Conservation (phyloP, 1,140 invertebrate species). For the Mesaphorura yosii region DNA sequence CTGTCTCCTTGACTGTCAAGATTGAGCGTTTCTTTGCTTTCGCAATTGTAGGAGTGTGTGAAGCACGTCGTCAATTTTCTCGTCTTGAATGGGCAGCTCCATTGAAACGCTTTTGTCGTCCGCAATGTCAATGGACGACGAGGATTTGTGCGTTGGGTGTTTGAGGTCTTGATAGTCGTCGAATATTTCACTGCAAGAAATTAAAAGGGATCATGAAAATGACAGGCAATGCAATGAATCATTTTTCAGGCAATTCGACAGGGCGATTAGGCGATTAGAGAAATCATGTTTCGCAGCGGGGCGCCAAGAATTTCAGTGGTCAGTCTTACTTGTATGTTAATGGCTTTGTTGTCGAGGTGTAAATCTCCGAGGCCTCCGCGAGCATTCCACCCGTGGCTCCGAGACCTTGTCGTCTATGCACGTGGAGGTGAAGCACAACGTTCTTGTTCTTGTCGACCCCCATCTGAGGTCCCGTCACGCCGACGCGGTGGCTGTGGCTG, state of each 20-base stretch:
- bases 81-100: conserved; percentile 28
- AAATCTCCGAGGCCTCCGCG: conserved; percentile 15
- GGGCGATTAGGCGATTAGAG: too few relatives aligned
- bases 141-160: conserved; percentile 5
- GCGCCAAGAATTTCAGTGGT: too few relatives aligned
- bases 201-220: conserved; percentile 1
- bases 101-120: conserved; percentile 27
- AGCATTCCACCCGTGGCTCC: conserved; percentile 14
- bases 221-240: conserved; percentile 5
- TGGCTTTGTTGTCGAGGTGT: conserved; percentile 23
- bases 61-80: conserved; percentile 29
- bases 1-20: too few relatives aligned
- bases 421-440: conserved; percentile 28
- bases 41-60: conserved; percentile 22
- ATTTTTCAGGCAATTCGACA: too few relatives aligned
- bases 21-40: too few relatives aligned
- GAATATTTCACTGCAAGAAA: conserved; percentile 23
- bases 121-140: too few relatives aligned
- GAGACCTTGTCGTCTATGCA: conserved; percentile 25
- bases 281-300: too few relatives aligned
- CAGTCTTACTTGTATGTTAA: conserved; percentile 27
- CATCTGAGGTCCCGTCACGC: not conserved
- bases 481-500: not conserved
- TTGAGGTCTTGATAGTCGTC: conserved; percentile 14
- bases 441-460: conserved; percentile 25